Percentiles rank a stretch among this genome's conserved stretches.
Evolutionary conservation across 2,888 invertebrate species (phyloP).

Genomic region (Leucozona laternaria): DNA sequence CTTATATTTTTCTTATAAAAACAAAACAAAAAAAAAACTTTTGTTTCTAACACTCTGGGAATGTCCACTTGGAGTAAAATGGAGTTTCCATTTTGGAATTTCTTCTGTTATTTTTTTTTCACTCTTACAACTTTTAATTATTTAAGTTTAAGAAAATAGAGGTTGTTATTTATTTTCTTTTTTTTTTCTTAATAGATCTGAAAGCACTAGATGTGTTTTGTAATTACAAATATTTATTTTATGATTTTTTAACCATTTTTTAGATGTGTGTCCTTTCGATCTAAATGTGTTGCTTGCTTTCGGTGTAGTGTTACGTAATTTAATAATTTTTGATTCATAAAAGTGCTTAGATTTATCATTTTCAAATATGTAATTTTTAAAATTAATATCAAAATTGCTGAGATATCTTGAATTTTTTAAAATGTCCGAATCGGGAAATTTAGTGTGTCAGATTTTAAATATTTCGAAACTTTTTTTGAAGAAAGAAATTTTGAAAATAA

Average conservation of each 20-base stretch:
- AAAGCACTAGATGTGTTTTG: conserved; percentile 6
- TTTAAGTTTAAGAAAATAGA: conserved; percentile 4
- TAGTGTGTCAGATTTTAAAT: too few species aligned
- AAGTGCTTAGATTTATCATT: background rate
- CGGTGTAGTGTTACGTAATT: conserved; percentile 11
- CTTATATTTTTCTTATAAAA: conserved; percentile 22
- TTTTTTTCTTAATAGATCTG: conserved; percentile 26
- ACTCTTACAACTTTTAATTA: conserved; percentile 13
- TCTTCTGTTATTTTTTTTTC: conserved; percentile 6
- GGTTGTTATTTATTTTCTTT: conserved; percentile 12
- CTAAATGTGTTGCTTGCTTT: conserved; percentile 68
- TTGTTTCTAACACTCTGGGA: conserved; percentile 55
- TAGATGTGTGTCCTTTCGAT: conserved; percentile 75
- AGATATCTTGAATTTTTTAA: background rate
- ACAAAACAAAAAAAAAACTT: conserved; percentile 14
- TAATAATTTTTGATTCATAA: conserved; percentile 13
- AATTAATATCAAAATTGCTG: background rate
- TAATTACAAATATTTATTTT: background rate
- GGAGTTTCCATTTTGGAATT: conserved; percentile 43
- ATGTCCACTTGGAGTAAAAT: conserved; percentile 61
- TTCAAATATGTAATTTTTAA: too few species aligned
- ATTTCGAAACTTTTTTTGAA: too few species aligned
- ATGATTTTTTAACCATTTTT: conserved; percentile 21
- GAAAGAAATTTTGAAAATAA: too few species aligned
- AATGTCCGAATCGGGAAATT: too few species aligned